Base-by-base conservation (phyloP, 2,113 vertebrate species). In the Suricata suricatta region DNA sequence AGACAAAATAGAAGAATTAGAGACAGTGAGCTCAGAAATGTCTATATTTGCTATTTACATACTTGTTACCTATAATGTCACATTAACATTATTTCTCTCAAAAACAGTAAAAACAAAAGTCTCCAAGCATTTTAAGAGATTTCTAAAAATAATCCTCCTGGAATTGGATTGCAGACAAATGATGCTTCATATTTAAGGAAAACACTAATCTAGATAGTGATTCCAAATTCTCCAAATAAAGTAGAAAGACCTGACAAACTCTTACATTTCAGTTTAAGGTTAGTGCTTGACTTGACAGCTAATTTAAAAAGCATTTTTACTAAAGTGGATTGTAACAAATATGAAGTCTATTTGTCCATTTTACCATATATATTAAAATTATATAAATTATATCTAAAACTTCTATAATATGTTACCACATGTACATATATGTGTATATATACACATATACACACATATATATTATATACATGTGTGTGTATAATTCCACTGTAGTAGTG, bases 161-260 rank as follows among this genome's bases (percentile, higher is more conserved):
- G 27, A 63, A 47, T 50, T 63, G 19, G 27, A 27, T 85, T 71
- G 13, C 69, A 84, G 21, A 68, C 66, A 84, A 90, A 76, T 90
- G 60, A 69, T 95, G 31, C 38, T 95, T 91, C 16, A 12, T 31
- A 83, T 84, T 60, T 93, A 77, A 85, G 89, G 15, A 90, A 69
- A 90, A 72, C 9, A 86, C 8, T 44, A 35, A 52, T 79, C 41
- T 79, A 84, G 33, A 64, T 35, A 71, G 27, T 79, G 35, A 85
- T 64, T 90, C 52, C 25, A 80, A 86, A 80, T 71, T 86, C 17
- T 72, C 52, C 80, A 90, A 88, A n/a, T 44, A 38, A 90, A 94
- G 12, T 81, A 64, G n/a, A 25, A 50, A 29, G 29, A 54, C 47
- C 35, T 81, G 41, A 90, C 2, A 71, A 81, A 76, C 25, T 47